A percentile compares a stretch with the other conserved stretches of the same genome.
Evolutionary conservation across 2,888 invertebrate species (phyloP).

Genomic region (Trypoxylon attenuatum): DNA sequence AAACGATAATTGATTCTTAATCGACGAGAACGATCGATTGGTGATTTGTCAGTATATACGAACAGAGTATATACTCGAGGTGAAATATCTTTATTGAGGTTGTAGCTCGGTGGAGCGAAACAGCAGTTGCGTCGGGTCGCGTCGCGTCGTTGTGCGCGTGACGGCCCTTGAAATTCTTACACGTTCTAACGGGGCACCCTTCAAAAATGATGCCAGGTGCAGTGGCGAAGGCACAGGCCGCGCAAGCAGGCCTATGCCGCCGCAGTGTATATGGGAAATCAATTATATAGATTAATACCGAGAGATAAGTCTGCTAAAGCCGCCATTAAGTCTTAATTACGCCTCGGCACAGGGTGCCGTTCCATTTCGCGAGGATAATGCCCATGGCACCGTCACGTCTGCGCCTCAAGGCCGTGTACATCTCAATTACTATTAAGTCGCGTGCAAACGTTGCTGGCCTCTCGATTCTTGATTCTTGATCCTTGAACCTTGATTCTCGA

Average conservation of each 20-base stretch:
- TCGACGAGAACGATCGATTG: no score
- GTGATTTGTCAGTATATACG: no score
- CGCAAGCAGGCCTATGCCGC: constrained; percentile 9
- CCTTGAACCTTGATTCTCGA: no score
- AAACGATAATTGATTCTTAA: no score
- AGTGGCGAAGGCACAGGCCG: constrained; percentile 1
- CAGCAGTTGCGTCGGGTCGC: no score
- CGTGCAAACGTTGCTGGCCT: no score
- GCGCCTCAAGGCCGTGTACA: constrained; percentile 34
- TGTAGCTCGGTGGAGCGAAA: no score
- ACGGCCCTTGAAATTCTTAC: neutral
- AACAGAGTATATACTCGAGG: no score
- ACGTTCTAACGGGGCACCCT: neutral
- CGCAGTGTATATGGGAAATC: constrained; percentile 37
- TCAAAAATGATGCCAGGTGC: neutral
- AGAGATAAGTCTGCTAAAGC: constrained; percentile 34
- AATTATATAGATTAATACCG: constrained; percentile 39
- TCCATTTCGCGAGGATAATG: constrained; percentile 24
- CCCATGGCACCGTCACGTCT: constrained; percentile 30
- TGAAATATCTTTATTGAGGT: no score
- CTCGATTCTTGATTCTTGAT: no score
- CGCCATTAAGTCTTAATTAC: constrained; percentile 48
- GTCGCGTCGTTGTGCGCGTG: no score
- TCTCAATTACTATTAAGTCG: constrained; percentile 43
- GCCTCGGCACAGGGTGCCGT: constrained; percentile 16